Base-by-base conservation (phyloP, 2,113 vertebrate species). In the Hippocampus comes region DNA sequence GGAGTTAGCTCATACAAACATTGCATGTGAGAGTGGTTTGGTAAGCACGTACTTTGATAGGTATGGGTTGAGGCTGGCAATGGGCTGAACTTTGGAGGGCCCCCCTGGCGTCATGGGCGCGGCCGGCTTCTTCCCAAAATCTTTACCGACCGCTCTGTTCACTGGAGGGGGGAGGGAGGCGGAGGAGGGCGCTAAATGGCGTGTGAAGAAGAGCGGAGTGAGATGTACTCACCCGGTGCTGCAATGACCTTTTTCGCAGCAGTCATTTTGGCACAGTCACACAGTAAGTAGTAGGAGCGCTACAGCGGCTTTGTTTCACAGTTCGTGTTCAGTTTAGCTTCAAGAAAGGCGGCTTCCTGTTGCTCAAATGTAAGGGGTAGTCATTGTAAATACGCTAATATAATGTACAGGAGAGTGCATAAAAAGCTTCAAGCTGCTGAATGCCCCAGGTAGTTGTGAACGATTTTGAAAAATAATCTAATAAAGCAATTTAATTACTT, bases 51-150 rank as follows among this genome's bases (percentile, higher is more conserved):
- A 99, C 97, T 95, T 99, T 38, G 96, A 96, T 43, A 99, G 96
- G 88, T 99, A 99, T 0, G 97, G 97, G 82, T 98, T 99, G 78
- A 99, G 91, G 89, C 97, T 95, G 86, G 95, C 93, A 18, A 99
- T 99, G 0, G 97, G 97, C 2, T 97, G 95, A 20, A 97, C 92
- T 89, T 96, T 99, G 75, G 92, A 82, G 8, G 92, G 78, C 1
- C 93, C 95, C 38, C 93, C 95, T 0, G 95, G 94, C 34, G 93
- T 95, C 81, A 75, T 93, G 64, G 83, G 27, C 1, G 65, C 61
- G 55, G 87, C 71, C 5, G 82, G 76, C 73, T 57, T 93, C 87
- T 89, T 97, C 12, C 87, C 92, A 79, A 94, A 95, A 57, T 90
- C 92, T 87, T 91, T 93, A 65, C 84, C 86, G 53, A 92, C 86